These are phyloP conservation scores for Stenichneumon culpator DNA, from an alignment of 2,888 invertebrate genomes.

Conservation along the genomic window DNA sequence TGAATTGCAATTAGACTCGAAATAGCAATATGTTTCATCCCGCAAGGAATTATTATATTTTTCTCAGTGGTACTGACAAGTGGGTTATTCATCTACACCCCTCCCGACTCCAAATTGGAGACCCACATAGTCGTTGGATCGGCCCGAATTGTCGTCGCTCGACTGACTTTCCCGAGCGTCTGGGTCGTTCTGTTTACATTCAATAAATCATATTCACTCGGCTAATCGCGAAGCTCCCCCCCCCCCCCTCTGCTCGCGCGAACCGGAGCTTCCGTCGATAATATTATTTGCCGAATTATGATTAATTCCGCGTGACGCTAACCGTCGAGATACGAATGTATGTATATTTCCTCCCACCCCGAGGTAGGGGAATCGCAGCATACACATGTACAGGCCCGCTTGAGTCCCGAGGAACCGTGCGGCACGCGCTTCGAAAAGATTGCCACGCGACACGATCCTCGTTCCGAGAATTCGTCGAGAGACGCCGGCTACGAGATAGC, in stretches of 20 bases:
- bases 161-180: slow-evolving; percentile 1
- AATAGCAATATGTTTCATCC: too few species aligned
- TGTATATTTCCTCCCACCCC: background rate
- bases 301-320: slow-evolving; percentile 39
- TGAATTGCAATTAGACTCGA: too few species aligned
- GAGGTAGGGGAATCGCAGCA: slow-evolving; percentile 5
- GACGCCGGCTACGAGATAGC: background rate
- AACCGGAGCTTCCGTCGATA: slow-evolving; percentile 34
- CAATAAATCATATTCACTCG: slow-evolving; percentile 32
- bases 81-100: background rate
- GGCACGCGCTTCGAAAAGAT: slow-evolving; percentile 62
- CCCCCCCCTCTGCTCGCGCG: too few species aligned
- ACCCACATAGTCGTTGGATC: background rate
- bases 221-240: slow-evolving; percentile 26
- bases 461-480: slow-evolving; percentile 45
- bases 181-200: slow-evolving; percentile 20
- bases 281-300: slow-evolving; percentile 35
- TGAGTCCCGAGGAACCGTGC: slow-evolving; percentile 37
- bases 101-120: background rate
- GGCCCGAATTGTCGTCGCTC: background rate
- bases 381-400: background rate
- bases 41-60: background rate
- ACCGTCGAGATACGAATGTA: background rate
- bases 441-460: slow-evolving; percentile 58
- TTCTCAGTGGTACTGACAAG: background rate